Conservation (phyloP, 2,797 vertebrate species). For the Tokudaia muenninki region DNA sequence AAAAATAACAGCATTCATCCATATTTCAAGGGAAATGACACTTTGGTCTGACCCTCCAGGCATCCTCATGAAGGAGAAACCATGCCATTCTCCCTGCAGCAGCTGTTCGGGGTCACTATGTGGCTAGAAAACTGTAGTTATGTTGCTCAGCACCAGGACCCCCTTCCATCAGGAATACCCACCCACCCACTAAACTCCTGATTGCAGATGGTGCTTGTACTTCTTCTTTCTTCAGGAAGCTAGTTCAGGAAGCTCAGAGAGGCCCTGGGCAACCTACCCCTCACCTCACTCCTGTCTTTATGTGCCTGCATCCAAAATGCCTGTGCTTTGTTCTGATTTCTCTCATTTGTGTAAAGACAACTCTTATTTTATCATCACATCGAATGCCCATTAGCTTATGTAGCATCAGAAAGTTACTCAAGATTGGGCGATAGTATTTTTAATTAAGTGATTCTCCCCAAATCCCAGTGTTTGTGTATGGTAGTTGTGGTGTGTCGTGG, state of each 20-base stretch:
- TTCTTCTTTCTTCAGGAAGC: not conserved
- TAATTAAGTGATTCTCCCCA: not conserved
- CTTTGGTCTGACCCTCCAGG: not conserved
- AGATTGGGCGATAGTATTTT: slow-evolving; percentile 18
- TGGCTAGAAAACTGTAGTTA: not conserved
- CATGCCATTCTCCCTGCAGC: not conserved
- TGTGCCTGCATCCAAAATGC: not conserved
- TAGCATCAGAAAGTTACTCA: slow-evolving; percentile 17
- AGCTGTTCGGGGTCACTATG: not conserved
- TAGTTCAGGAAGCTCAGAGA: not conserved
- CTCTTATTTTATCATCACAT: slow-evolving; percentile 10
- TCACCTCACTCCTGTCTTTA: not conserved
- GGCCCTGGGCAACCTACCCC: too few relatives aligned
- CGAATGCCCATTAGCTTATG: slow-evolving; percentile 33
- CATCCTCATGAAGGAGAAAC: not conserved
- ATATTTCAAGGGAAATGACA: not conserved
- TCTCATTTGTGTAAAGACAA: not conserved
- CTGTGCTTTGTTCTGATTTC: slow-evolving; percentile 33
- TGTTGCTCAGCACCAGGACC: not conserved
- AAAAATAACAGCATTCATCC: not conserved
- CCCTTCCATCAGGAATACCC: not conserved
- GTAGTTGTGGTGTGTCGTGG: too few relatives aligned
- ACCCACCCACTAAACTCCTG: not conserved
- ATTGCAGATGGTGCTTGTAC: not conserved
- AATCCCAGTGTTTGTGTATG: not conserved